Percentiles rank a stretch among this genome's conserved stretches.
These are phyloP conservation scores for Gallinago media DNA, from an alignment of 2,113 vertebrate genomes.

Conservation along the genomic window DNA sequence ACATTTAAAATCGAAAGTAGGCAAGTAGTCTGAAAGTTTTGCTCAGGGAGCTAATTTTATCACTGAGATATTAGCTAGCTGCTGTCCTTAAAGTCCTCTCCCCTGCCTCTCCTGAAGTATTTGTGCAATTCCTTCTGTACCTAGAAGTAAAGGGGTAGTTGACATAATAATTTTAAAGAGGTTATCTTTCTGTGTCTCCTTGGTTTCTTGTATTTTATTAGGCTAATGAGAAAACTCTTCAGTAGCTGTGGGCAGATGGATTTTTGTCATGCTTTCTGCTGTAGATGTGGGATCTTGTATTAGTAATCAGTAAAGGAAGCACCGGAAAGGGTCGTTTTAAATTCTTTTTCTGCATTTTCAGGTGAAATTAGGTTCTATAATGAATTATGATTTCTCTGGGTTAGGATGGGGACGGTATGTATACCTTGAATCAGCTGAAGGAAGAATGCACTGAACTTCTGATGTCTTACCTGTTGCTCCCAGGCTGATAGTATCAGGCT, in stretches of 20 bases:
- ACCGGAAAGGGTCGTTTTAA: neutral
- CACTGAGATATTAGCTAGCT: constrained; percentile 15
- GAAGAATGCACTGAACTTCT: neutral
- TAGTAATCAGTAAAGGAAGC: neutral
- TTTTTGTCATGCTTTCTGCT: neutral
- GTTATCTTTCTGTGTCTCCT: neutral
- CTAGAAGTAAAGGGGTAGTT: neutral
- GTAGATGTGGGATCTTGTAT: neutral
- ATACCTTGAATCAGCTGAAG: neutral
- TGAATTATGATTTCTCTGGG: neutral
- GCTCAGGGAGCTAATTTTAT: constrained; percentile 57
- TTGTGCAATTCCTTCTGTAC: neutral
- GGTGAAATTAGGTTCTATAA: neutral
- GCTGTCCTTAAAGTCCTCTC: neutral
- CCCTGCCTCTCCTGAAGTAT: neutral
- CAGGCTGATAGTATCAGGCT: neutral
- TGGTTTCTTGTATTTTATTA: neutral
- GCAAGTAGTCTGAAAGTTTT: constrained; percentile 38
- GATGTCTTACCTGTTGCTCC: neutral
- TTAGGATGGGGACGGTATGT: neutral
- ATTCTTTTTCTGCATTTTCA: neutral
- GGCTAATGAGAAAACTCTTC: neutral
- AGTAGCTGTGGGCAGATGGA: neutral
- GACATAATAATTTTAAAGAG: neutral
- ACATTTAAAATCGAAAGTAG: constrained; percentile 62